These are phyloP conservation scores for Drosophila gaucha DNA, from an alignment of 2,888 invertebrate genomes.

Conservation along the genomic window DNA sequence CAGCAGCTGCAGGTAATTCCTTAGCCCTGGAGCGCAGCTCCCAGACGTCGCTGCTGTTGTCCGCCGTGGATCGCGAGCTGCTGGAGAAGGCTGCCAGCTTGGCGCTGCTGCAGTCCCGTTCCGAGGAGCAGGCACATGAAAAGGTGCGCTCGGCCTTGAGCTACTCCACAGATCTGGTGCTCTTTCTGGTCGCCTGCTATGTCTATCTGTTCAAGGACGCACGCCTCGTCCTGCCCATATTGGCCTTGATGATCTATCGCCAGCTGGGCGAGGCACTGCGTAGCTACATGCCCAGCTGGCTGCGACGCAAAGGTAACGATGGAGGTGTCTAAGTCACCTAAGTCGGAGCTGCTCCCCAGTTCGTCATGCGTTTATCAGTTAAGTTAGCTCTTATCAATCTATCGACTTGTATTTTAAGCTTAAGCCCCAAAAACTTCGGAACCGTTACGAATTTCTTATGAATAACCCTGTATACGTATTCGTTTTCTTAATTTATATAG, in stretches of 20 bases:
- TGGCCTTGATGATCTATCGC: slow-evolving; percentile 91
- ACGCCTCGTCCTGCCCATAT: slow-evolving; percentile 91
- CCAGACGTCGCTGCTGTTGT: slow-evolving; percentile 48
- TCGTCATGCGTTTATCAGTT: slow-evolving; percentile 71
- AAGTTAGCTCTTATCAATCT: slow-evolving; percentile 68
- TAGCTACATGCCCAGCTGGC: slow-evolving; percentile 87
- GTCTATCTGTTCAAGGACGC: slow-evolving; percentile 93
- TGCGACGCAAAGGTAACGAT: slow-evolving; percentile 83
- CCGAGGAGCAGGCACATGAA: slow-evolving; percentile 86
- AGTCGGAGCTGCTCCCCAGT: background rate
- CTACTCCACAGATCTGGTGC: slow-evolving; percentile 90
- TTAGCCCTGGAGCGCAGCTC: slow-evolving; percentile 33
- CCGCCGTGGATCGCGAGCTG: slow-evolving; percentile 52
- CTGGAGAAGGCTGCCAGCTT: slow-evolving; percentile 63
- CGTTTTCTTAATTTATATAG: slow-evolving; percentile 17
- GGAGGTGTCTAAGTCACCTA: slow-evolving; percentile 12
- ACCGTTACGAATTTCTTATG: slow-evolving; percentile 36
- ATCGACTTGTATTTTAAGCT: slow-evolving; percentile 66
- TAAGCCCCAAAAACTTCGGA: slow-evolving; percentile 46
- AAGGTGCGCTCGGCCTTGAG: slow-evolving; percentile 89
- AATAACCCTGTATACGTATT: slow-evolving; percentile 39
- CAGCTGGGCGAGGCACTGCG: slow-evolving; percentile 89
- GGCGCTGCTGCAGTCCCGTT: slow-evolving; percentile 80
- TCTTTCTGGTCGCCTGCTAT: slow-evolving; percentile 92
- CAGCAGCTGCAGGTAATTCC: background rate